Evolutionary conservation across 92 coral and sea anemone genomes (phyloP), one percentile per base, ranked within the genome.

Genomic region (Diadumene lineata): DNA sequence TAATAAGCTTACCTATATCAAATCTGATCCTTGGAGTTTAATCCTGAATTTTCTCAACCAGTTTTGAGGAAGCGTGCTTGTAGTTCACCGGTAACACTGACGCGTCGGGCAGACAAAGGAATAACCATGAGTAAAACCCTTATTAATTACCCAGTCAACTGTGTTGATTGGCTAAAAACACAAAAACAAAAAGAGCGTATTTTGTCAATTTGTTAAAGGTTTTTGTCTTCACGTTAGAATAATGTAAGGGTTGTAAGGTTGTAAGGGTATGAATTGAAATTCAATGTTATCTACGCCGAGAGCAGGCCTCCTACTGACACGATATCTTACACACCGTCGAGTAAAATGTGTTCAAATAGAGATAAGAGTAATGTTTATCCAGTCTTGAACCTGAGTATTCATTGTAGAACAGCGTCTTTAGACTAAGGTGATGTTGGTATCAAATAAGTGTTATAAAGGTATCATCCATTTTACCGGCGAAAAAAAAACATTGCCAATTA

Each of bases 201-300:
- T 72, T 72, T 38, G 48, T n/a, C 56, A 72, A 72, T 56, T 72
- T 72, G 77, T 31, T 56, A 21, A 21, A 56, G 77, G 34, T 70
- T 70, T n/a, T 72, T 56, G 50, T 72, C 66, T 72, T 29, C 23
- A 21, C 51, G 64, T n/a, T 26, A 50, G n/a, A 32, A 43, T 21
- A 72, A 56, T 15, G 66, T 31, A 21, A n/a, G n/a, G n/a, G n/a
- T n/a, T n/a, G n/a, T n/a, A n/a, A n/a, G n/a, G n/a, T n/a, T n/a
- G n/a, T n/a, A n/a, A 30, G 28, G n/a, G 31, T 31, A 72, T 72
- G 77, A 72, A 72, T 72, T 26, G 77, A 17, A 56, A 28, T 51
- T 31, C 50, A 25, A 11, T 29, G 34, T 31, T 43, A 62, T 56
- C 55, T 56, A 50, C 77, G 57, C 11, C n/a, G 22, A 32, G 33